A percentile compares a stretch with the other conserved stretches of the same genome.
Conservation (phyloP, 2,888 invertebrate genomes). For the Lissonota sp. region DNA sequence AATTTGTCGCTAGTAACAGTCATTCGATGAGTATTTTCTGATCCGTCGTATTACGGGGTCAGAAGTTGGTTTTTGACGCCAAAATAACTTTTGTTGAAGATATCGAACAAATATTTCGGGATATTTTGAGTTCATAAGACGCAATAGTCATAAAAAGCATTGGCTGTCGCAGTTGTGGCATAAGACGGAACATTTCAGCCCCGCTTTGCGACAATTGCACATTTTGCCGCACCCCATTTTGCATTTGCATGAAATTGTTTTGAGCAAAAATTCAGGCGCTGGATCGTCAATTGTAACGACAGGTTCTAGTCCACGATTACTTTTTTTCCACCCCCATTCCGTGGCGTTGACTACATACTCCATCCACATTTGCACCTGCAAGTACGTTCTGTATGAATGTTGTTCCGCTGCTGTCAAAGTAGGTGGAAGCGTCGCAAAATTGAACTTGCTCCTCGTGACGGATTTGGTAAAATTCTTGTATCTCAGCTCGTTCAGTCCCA, state of each 20-base stretch:
- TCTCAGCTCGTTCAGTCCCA: not conserved
- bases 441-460: no score
- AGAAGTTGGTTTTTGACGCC: no score
- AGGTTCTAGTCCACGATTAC: slow-evolving; percentile 47
- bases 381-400: not conserved
- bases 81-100: no score
- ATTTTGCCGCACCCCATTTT: not conserved
- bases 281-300: slow-evolving; percentile 40
- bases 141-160: no score
- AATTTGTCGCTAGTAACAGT: no score
- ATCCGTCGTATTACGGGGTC: no score
- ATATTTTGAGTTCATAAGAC: no score
- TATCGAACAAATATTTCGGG: no score
- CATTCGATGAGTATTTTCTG: no score
- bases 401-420: no score
- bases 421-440: no score
- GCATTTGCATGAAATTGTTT: not conserved
- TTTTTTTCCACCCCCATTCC: slow-evolving; percentile 61
- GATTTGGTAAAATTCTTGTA: no score
- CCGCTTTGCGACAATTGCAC: not conserved
- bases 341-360: not conserved
- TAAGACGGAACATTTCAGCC: not conserved
- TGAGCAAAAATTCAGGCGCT: slow-evolving; percentile 36
- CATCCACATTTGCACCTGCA: not conserved
- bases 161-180: not conserved